These are phyloP conservation scores for Tauraco erythrolophus DNA, from an alignment of 2,113 vertebrate species.

Conservation along the genomic window DNA sequence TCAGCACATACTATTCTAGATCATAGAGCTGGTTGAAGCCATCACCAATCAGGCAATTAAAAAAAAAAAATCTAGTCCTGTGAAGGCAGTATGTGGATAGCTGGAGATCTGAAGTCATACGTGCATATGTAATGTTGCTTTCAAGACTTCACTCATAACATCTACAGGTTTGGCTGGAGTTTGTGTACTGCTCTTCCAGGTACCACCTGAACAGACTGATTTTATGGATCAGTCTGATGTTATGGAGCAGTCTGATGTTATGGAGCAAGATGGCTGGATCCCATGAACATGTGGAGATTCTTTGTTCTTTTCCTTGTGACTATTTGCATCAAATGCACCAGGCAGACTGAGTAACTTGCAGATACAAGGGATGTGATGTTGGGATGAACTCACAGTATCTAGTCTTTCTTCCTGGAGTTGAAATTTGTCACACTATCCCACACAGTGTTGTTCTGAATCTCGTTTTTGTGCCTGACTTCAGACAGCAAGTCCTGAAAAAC, in stretches of 20 bases:
- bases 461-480: not conserved
- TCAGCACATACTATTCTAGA: not conserved
- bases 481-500: not conserved
- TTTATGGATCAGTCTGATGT: not conserved
- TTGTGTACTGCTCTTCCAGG: not conserved
- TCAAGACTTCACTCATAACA: not conserved
- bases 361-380: not conserved
- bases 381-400: not conserved
- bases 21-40: not conserved
- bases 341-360: not conserved
- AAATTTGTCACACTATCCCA: not conserved
- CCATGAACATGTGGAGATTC: not conserved
- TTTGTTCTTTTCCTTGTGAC: not conserved
- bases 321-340: not conserved
- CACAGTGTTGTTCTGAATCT: not conserved
- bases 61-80: not conserved
- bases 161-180: not conserved
- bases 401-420: not conserved
- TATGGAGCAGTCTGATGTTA: not conserved
- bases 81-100: not conserved
- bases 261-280: not conserved
- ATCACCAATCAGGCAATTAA: not conserved
- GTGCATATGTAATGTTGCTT: not conserved
- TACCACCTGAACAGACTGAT: not conserved
- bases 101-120: not conserved